Conservation (phyloP, 92 coral and sea anemone species). For the Heliopora coerulea region DNA sequence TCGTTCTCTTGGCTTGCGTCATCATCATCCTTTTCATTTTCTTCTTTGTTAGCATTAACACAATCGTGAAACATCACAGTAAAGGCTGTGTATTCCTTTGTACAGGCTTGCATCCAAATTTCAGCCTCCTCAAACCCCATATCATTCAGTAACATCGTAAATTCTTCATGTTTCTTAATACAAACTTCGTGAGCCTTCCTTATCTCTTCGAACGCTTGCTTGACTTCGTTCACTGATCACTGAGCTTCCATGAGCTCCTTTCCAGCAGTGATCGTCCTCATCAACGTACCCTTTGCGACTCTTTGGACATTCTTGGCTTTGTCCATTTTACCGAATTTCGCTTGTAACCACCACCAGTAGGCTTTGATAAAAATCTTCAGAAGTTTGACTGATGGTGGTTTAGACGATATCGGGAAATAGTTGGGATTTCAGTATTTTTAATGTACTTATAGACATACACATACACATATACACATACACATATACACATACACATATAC, state of each 20-base stretch:
- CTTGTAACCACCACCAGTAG: slow-evolving; percentile 7
- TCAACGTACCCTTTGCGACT: slow-evolving; percentile 43
- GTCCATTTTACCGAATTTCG: slow-evolving; percentile 10
- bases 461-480: too few relatives aligned
- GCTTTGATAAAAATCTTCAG: slow-evolving; percentile 42
- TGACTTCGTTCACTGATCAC: slow-evolving; percentile 39
- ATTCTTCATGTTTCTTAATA: slow-evolving; percentile 34
- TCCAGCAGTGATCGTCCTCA: slow-evolving; percentile 40
- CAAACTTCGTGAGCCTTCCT: slow-evolving; percentile 13
- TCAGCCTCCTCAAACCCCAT: slow-evolving; percentile 41
- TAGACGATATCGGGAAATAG: too few relatives aligned
- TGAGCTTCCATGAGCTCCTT: slow-evolving; percentile 22
- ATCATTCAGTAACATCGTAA: slow-evolving; percentile 45
- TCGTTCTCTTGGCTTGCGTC: too few relatives aligned
- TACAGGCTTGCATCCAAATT: slow-evolving; percentile 50
- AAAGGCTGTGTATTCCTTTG: slow-evolving; percentile 36
- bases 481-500: too few relatives aligned
- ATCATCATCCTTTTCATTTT: too few relatives aligned
- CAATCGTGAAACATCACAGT: too few relatives aligned
- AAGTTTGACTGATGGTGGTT: slow-evolving; percentile 21
- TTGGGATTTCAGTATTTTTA: too few relatives aligned
- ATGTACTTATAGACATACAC: too few relatives aligned
- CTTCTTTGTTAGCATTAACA: too few relatives aligned
- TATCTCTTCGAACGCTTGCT: slow-evolving; percentile 10
- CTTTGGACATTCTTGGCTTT: slow-evolving; percentile 51